phyloP scores from a whole-genome alignment of 2,888 invertebrate genomes.

The Drosophila ustulata region DNA sequence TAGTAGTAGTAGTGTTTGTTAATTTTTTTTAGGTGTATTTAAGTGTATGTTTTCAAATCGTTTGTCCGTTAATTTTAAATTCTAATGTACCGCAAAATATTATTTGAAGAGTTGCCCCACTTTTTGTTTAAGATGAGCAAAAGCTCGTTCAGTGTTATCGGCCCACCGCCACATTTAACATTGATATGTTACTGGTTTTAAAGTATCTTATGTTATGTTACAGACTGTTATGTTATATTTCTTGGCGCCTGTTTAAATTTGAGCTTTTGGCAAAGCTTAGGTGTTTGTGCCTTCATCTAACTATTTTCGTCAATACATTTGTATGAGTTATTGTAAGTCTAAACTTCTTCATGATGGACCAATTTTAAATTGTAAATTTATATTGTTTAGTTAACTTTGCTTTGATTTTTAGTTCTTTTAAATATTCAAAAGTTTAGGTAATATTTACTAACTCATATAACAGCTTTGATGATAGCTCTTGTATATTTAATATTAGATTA shows the following conservation, averaged over 20 bases:
- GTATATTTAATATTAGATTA: no score
- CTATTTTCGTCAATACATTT: no score
- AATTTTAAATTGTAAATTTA: no score
- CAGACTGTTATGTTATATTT: neutral
- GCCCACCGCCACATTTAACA: conserved; percentile 29
- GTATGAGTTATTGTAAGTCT: no score
- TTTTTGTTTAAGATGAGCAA: neutral
- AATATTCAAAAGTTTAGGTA: no score
- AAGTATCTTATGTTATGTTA: neutral
- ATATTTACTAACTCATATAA: no score
- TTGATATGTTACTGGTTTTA: neutral
- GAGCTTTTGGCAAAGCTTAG: neutral
- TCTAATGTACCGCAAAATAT: neutral
- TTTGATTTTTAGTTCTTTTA: no score
- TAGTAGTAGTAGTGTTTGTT: no score
- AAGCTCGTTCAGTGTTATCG: conserved; percentile 14
- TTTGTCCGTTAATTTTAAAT: neutral
- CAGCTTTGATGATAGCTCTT: no score
- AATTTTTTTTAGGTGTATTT: neutral
- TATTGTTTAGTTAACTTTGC: no score
- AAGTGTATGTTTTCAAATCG: neutral
- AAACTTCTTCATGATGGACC: no score
- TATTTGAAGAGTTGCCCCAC: conserved; percentile 5
- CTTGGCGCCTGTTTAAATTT: neutral
- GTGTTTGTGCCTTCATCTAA: no score